Evolutionary conservation across 2,888 invertebrate genomes (phyloP).

Genomic region (Microctonus brassicae): DNA sequence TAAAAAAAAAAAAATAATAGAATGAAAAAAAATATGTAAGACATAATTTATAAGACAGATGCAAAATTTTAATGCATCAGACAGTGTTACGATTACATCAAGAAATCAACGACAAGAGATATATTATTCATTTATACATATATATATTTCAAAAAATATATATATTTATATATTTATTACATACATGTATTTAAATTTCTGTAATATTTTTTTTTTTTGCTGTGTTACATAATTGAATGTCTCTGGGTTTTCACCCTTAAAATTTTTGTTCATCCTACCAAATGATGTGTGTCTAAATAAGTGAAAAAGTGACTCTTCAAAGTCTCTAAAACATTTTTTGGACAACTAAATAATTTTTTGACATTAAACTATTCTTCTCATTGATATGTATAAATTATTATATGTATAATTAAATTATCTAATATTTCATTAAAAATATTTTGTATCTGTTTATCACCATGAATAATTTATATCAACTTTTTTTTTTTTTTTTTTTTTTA

Average conservation of each 20-base stretch:
- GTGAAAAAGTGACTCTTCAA: neutral
- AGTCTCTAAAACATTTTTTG: neutral
- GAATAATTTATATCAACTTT: too few species aligned
- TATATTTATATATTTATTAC: neutral
- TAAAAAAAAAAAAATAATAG: too few species aligned
- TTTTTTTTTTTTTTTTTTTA: too few species aligned
- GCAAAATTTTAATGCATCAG: conserved; percentile 66
- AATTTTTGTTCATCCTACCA: neutral
- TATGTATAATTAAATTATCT: neutral
- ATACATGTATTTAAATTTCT: too few species aligned
- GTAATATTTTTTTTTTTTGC: neutral
- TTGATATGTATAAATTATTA: neutral
- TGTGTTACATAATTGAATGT: neutral
- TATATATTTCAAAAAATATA: neutral
- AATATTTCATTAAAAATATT: conserved; percentile 16
- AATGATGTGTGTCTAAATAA: neutral
- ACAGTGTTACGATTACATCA: conserved; percentile 54
- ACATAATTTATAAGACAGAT: conserved; percentile 55
- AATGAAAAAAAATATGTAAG: conserved; percentile 50
- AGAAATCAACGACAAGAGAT: conserved; percentile 16
- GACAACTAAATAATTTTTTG: neutral
- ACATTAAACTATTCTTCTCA: neutral
- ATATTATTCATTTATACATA: neutral
- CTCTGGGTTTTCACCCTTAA: neutral
- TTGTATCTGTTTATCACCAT: neutral